phyloP scores from a whole-genome alignment of 2,797 vertebrate genomes.

The Hoplostethus mediterraneus region DNA sequence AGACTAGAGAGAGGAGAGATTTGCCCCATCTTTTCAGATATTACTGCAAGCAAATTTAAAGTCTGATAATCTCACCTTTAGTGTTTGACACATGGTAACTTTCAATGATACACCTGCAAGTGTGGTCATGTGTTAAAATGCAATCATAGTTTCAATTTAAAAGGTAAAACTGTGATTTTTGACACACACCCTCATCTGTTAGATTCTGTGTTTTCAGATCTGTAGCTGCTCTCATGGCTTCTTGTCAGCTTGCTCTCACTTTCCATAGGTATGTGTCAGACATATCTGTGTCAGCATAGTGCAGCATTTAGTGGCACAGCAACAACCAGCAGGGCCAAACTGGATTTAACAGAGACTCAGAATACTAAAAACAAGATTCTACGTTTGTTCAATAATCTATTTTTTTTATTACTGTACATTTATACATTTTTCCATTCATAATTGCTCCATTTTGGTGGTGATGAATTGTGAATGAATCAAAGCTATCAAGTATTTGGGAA shows the following conservation, averaged over 20 bases:
- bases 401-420: too few relatives aligned
- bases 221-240: constrained; percentile 16
- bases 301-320: constrained; percentile 10
- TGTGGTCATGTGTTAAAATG: too few relatives aligned
- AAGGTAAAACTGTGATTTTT: constrained; percentile 24
- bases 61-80: not conserved
- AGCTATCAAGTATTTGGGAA: not conserved
- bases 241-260: constrained; percentile 67
- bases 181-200: constrained; percentile 17
- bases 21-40: not conserved
- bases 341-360: not conserved
- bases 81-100: not conserved
- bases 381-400: not conserved
- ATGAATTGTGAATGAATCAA: not conserved
- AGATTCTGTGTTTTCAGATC: constrained; percentile 28
- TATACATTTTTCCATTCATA: not conserved
- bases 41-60: not conserved
- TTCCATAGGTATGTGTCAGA: constrained; percentile 66
- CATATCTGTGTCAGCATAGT: constrained; percentile 32
- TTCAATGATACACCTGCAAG: too few relatives aligned
- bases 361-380: not conserved
- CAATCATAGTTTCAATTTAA: not conserved
- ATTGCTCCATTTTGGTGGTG: not conserved
- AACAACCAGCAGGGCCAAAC: not conserved
- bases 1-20: not conserved